A percentile compares a stretch with the other conserved stretches of the same genome.
Evolutionary conservation across 1,140 invertebrate species (phyloP).

Genomic region (Achatina immaculata): DNA sequence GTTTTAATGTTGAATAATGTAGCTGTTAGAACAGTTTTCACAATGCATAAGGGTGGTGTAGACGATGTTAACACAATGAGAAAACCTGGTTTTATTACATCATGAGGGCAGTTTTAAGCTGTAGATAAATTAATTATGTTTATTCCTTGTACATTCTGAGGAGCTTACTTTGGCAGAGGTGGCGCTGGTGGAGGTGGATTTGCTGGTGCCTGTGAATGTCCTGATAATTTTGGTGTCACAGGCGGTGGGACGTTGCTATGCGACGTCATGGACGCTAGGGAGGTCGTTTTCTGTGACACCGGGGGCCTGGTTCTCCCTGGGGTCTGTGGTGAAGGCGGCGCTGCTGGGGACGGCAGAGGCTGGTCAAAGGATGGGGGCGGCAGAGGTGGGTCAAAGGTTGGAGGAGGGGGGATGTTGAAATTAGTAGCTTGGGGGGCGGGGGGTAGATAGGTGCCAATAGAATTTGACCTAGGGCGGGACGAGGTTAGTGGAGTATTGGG

Average conservation of each 20-base stretch:
- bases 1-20: too few relatives aligned
- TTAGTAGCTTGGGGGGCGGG: slow-evolving; percentile 27
- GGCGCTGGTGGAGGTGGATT: slow-evolving; percentile 10
- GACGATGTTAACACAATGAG: too few relatives aligned
- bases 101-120: too few relatives aligned
- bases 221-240: not conserved
- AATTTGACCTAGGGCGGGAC: slow-evolving; percentile 21
- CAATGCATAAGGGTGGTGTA: too few relatives aligned
- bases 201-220: not conserved
- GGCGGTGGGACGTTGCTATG: not conserved
- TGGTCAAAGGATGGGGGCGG: slow-evolving; percentile 9
- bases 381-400: slow-evolving; percentile 4
- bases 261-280: not conserved
- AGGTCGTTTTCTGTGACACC: slow-evolving; percentile 14
- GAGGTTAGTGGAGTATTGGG: slow-evolving; percentile 15
- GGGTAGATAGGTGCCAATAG: slow-evolving; percentile 35
- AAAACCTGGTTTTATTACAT: too few relatives aligned
- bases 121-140: too few relatives aligned
- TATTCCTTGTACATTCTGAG: too few relatives aligned
- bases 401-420: slow-evolving; percentile 33
- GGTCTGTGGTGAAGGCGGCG: slow-evolving; percentile 17
- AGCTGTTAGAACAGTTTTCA: too few relatives aligned
- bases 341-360: not conserved
- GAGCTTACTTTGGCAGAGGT: not conserved
- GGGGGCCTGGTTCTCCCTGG: slow-evolving; percentile 18